Conservation (phyloP, 2,888 invertebrate genomes). For the Phrixothrix hirtus region DNA sequence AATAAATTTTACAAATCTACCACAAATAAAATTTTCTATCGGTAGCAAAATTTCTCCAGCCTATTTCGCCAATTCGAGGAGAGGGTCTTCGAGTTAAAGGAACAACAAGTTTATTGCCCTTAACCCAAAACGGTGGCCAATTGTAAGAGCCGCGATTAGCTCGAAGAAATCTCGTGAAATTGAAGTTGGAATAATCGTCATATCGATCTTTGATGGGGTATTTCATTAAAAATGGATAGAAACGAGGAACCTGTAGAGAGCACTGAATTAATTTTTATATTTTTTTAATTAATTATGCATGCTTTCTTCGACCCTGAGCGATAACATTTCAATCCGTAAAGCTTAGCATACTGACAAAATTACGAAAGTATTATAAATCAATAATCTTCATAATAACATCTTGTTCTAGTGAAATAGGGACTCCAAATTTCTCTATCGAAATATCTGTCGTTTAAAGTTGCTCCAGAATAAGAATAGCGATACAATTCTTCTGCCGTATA, state of each 20-base stretch:
- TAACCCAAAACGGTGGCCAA: conserved; percentile 10
- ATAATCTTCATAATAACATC: conserved; percentile 9
- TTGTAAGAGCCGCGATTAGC: not conserved
- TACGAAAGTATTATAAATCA: too few species aligned
- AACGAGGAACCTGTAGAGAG: conserved; percentile 11
- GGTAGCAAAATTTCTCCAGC: conserved; percentile 6
- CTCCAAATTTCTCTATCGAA: conserved; percentile 5
- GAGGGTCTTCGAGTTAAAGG: not conserved
- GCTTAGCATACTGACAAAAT: too few species aligned
- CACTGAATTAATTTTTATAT: not conserved
- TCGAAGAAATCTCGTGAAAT: not conserved
- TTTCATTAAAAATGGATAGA: conserved; percentile 6
- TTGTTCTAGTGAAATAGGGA: conserved; percentile 1
- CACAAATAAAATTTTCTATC: conserved; percentile 5
- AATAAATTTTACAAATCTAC: not conserved
- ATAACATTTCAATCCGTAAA: too few species aligned
- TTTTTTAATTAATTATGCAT: not conserved
- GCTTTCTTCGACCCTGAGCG: conserved; percentile 1
- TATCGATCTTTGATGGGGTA: conserved; percentile 4
- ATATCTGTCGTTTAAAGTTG: not conserved
- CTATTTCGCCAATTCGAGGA: conserved; percentile 5
- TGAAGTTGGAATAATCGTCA: conserved; percentile 6
- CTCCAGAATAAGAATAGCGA: conserved; percentile 16
- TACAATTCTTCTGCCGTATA: conserved; percentile 9
- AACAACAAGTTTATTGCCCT: not conserved